Conservation (phyloP, 2,113 vertebrate species). For the Sorex araneus region DNA sequence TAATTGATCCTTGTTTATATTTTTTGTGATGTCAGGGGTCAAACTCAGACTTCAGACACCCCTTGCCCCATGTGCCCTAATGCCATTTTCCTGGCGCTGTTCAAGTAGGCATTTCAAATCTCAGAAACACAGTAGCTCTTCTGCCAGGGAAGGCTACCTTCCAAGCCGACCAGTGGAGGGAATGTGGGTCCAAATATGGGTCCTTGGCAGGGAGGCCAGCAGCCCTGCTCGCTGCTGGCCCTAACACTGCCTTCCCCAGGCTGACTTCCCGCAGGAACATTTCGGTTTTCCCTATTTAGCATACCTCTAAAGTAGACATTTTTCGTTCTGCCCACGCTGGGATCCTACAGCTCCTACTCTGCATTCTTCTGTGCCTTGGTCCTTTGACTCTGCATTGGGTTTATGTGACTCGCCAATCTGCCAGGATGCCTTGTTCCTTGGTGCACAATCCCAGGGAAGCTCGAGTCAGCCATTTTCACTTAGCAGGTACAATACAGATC, state of each 20-base stretch:
- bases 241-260: not conserved
- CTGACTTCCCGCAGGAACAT: too few relatives aligned
- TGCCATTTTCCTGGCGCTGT: too few relatives aligned
- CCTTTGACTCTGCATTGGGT: not conserved
- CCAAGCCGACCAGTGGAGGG: not conserved
- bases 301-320: not conserved
- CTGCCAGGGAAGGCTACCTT: too few relatives aligned
- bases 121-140: too few relatives aligned
- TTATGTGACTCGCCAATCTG: not conserved
- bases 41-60: too few relatives aligned
- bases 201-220: not conserved
- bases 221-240: not conserved
- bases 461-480: not conserved
- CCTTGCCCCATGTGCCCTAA: too few relatives aligned
- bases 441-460: not conserved
- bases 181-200: too few relatives aligned
- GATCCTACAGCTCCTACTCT: not conserved
- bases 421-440: not conserved
- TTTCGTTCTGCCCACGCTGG: not conserved
- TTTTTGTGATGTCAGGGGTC: too few relatives aligned
- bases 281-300: too few relatives aligned
- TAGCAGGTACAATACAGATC: too few relatives aligned
- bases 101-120: too few relatives aligned
- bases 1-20: too few relatives aligned
- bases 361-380: not conserved